Percentiles rank a stretch among this genome's conserved stretches.
Conservation (phyloP, 1,140 invertebrate species). For the Solenopsis fugax region DNA sequence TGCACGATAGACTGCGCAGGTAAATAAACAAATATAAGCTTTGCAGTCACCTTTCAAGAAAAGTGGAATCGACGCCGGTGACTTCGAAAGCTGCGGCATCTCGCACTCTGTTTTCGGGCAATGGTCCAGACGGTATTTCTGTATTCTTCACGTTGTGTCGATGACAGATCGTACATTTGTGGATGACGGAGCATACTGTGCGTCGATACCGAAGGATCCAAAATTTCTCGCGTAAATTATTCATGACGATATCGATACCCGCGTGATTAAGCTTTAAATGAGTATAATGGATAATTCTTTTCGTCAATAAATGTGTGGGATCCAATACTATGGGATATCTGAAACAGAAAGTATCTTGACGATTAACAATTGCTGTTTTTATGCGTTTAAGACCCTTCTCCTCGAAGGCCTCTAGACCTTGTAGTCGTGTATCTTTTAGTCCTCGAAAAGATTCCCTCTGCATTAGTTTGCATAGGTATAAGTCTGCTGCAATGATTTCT, state of each 20-base stretch:
- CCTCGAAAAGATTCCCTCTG: background rate
- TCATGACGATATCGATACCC: background rate
- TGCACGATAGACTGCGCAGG: constrained; percentile 74
- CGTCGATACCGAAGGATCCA: constrained; percentile 35
- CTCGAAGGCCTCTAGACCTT: background rate
- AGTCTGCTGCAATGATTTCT: background rate
- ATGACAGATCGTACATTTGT: constrained; percentile 21
- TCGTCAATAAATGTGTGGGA: background rate
- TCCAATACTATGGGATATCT: constrained; percentile 24
- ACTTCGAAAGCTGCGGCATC: constrained; percentile 70
- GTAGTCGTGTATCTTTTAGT: constrained; percentile 36
- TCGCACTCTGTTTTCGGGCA: constrained; percentile 67
- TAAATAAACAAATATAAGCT: constrained; percentile 74
- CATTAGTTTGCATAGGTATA: background rate
- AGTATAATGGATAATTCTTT: background rate
- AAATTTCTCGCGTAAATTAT: constrained; percentile 24
- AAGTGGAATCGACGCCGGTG: constrained; percentile 72
- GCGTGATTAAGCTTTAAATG: background rate
- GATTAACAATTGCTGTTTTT: background rate
- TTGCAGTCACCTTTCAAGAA: constrained; percentile 68
- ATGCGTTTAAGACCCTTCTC: background rate
- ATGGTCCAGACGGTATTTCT: background rate
- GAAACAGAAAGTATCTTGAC: constrained; percentile 63
- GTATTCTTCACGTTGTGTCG: background rate
- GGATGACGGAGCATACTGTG: background rate